A percentile compares a stretch with the other conserved stretches of the same genome.
Evolutionary conservation across 2,113 vertebrate species (phyloP).

Genomic region (Miniopterus natalensis): DNA sequence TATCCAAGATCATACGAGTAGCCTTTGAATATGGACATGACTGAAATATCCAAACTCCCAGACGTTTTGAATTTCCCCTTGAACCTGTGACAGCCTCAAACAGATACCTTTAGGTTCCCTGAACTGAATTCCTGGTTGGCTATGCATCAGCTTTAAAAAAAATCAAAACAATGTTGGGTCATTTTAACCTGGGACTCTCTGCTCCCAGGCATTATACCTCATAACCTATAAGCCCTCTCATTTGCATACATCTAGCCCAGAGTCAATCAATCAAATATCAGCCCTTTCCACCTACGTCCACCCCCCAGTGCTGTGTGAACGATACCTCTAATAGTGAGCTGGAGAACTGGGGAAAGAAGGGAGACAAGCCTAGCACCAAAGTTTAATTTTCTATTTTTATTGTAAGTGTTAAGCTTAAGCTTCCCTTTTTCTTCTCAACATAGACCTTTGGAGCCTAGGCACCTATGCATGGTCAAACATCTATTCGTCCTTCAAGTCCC

Average conservation of each 20-base stretch:
- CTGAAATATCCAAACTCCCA: slow-evolving; percentile 5
- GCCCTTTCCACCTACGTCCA: background rate
- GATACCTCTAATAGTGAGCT: background rate
- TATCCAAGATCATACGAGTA: background rate
- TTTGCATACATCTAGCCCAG: background rate
- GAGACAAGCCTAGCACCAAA: background rate
- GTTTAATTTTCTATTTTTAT: slow-evolving; percentile 45
- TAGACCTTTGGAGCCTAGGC: background rate
- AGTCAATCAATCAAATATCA: background rate
- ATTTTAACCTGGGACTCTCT: slow-evolving; percentile 26
- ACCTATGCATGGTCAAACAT: background rate
- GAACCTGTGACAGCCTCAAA: background rate
- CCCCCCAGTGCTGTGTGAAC: background rate
- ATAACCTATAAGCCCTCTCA: background rate
- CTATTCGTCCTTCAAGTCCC: background rate
- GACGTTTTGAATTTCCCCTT: background rate
- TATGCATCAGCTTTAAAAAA: background rate
- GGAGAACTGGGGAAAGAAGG: background rate
- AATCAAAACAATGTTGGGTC: background rate
- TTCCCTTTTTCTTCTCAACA: slow-evolving; percentile 11
- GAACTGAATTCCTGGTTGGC: background rate
- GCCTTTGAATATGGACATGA: background rate
- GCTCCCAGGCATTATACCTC: slow-evolving; percentile 42
- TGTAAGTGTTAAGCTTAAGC: background rate
- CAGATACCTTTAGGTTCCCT: background rate